Percentiles rank a stretch among this genome's conserved stretches.
Conservation (phyloP, 2,888 invertebrate genomes). For the Hirtodrosophila trivittata region DNA sequence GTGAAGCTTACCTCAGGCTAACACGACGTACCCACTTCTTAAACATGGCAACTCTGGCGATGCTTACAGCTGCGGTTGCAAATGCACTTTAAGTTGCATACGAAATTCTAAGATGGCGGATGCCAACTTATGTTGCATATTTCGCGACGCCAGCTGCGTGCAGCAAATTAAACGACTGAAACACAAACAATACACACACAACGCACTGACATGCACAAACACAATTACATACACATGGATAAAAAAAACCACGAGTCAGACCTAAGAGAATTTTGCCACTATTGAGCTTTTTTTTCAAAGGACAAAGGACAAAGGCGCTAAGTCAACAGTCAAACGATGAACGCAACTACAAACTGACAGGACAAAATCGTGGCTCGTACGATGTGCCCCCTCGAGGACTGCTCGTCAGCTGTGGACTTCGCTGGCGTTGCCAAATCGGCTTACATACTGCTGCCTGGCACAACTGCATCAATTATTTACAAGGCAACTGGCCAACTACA, state of each 20-base stretch:
- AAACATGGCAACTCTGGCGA: constrained; percentile 73
- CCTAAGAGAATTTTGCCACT: constrained; percentile 25
- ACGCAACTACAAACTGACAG: constrained; percentile 63
- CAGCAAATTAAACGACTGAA: constrained; percentile 32
- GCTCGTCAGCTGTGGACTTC: constrained; percentile 48
- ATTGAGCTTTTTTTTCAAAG: constrained; percentile 21
- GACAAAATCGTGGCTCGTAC: constrained; percentile 41
- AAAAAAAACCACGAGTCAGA: constrained; percentile 25
- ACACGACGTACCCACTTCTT: constrained; percentile 84
- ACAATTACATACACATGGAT: constrained; percentile 8
- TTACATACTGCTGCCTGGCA: constrained; percentile 20
- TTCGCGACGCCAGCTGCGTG: constrained; percentile 37
- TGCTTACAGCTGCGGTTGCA: constrained; percentile 20
- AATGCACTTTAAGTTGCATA: constrained; percentile 33
- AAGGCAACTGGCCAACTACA: constrained; percentile 47
- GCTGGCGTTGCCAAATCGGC: constrained; percentile 56
- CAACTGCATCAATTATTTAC: constrained; percentile 51
- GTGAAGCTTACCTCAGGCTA: constrained; percentile 81
- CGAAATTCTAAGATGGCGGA: constrained; percentile 30
- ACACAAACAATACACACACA: constrained; percentile 1
- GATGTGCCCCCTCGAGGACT: constrained; percentile 19
- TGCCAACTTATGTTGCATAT: constrained; percentile 43
- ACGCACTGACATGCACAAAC: not conserved
- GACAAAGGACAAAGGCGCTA: constrained; percentile 28
- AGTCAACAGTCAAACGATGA: constrained; percentile 49